These are phyloP conservation scores for Neolamprologus fasciatus DNA, from an alignment of 2,113 vertebrate species.

Conservation along the genomic window DNA sequence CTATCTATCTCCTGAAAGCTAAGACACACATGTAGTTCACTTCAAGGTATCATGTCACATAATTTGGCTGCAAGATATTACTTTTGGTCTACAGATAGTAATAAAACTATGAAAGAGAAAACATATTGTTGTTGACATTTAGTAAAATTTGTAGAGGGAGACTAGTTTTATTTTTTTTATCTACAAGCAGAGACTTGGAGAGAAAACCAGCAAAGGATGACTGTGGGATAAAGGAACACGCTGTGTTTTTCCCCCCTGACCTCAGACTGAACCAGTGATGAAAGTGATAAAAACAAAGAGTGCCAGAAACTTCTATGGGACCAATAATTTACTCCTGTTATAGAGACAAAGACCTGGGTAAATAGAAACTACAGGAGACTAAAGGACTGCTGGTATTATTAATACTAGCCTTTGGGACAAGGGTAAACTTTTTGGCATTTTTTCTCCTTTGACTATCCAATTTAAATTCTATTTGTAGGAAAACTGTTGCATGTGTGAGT, in stretches of 20 bases:
- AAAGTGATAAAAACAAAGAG: background rate
- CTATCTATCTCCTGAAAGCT: background rate
- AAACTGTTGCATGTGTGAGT: background rate
- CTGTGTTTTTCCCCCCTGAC: background rate
- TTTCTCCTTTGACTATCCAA: background rate
- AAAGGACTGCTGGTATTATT: background rate
- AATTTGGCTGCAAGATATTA: background rate
- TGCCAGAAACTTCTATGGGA: background rate
- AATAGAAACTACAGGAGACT: background rate
- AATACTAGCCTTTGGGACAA: background rate
- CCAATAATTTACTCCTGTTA: background rate
- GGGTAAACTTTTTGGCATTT: background rate
- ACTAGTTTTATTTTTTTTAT: background rate
- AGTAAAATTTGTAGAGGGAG: background rate
- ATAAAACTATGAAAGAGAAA: background rate
- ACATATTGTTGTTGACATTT: background rate
- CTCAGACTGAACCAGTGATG: slow-evolving; percentile 27
- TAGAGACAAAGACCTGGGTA: background rate
- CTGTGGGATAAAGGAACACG: slow-evolving; percentile 20
- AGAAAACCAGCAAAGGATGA: background rate
- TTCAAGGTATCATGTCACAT: background rate
- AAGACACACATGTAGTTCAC: background rate
- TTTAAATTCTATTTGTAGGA: background rate
- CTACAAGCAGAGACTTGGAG: background rate
- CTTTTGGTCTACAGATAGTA: background rate